Conservation (phyloP, 2,797 vertebrate species). For the Podargus strigoides region DNA sequence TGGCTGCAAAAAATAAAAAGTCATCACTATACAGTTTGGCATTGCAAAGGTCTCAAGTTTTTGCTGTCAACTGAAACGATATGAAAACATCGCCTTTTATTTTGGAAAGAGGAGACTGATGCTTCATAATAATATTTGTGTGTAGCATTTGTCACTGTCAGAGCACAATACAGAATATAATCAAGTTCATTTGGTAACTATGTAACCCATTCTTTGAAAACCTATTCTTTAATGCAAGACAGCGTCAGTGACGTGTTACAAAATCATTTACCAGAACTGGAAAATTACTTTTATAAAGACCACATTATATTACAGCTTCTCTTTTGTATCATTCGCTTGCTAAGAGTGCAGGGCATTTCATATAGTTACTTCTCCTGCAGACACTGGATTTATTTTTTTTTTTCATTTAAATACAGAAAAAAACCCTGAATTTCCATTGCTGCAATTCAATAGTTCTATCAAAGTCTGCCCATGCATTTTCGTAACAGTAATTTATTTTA, state of each 20-base stretch:
- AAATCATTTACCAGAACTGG: slow-evolving; percentile 13
- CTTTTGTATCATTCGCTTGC: background rate
- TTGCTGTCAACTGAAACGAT: background rate
- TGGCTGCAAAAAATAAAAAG: background rate
- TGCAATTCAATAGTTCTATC: background rate
- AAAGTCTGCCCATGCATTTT: background rate
- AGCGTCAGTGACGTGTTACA: background rate
- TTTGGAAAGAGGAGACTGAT: background rate
- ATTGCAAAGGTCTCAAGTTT: background rate
- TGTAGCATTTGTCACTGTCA: slow-evolving; percentile 23
- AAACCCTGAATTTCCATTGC: background rate
- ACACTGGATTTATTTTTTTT: background rate
- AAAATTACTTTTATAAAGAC: slow-evolving; percentile 12
- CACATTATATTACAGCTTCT: background rate
- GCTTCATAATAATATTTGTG: background rate
- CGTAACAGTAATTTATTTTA: background rate
- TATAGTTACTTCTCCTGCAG: background rate
- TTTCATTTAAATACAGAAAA: background rate
- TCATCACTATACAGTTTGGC: background rate
- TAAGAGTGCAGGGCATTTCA: background rate
- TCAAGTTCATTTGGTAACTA: slow-evolving; percentile 23
- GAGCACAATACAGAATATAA: slow-evolving; percentile 4
- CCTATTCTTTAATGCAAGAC: background rate
- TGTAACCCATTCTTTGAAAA: background rate
- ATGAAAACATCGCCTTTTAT: background rate